Conservation (phyloP, 2,888 invertebrate genomes). For the Mermis nigrescens region DNA sequence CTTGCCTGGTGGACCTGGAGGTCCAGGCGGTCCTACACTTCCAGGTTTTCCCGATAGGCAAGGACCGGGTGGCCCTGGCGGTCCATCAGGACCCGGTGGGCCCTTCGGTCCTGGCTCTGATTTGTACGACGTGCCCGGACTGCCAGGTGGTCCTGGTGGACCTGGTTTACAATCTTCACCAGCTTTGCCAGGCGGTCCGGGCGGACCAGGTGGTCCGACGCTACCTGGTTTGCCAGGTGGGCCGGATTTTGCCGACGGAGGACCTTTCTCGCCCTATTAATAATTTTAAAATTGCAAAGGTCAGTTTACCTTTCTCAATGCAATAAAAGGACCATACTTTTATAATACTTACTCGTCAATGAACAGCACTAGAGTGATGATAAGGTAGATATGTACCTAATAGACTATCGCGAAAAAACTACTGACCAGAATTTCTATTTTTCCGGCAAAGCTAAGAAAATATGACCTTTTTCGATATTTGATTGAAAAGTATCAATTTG, state of each 20-base stretch:
- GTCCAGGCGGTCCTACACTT: slow-evolving; percentile 5
- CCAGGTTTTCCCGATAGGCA: slow-evolving; percentile 8
- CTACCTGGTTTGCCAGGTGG: slow-evolving; percentile 44
- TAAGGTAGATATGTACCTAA: no score
- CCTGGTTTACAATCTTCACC: slow-evolving; percentile 33
- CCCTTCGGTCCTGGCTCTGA: slow-evolving; percentile 8
- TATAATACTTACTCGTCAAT: no score
- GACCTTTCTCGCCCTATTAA: slow-evolving; percentile 38
- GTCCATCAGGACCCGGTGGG: background rate
- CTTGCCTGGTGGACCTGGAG: background rate
- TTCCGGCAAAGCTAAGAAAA: no score
- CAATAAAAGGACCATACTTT: no score
- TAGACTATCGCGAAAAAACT: no score
- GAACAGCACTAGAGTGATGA: no score
- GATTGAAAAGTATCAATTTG: no score
- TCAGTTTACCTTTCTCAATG: no score
- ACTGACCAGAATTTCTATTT: no score
- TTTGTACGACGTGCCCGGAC: slow-evolving; percentile 4
- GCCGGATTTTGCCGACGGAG: slow-evolving; percentile 49
- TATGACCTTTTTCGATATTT: no score
- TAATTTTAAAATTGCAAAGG: no score
- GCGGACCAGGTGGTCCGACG: slow-evolving; percentile 48
- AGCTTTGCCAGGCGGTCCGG: slow-evolving; percentile 48
- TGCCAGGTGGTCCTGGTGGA: slow-evolving; percentile 3
- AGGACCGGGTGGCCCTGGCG: background rate